Conservation (phyloP, 1,140 invertebrate species). For the Nasonia vitripennis region DNA sequence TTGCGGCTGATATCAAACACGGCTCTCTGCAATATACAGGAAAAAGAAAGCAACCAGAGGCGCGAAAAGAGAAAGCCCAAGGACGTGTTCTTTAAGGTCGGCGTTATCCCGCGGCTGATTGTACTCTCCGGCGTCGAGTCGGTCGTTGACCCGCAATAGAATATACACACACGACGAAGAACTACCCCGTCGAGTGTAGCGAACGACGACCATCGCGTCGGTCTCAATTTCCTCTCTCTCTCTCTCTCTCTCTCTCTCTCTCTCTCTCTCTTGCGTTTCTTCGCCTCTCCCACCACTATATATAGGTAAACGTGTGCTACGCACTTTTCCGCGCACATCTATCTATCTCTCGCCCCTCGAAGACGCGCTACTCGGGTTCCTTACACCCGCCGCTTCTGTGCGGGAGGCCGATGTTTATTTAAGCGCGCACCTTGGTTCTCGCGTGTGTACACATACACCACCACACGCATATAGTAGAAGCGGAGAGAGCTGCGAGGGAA, state of each 20-base stretch:
- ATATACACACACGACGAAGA: conserved; percentile 52
- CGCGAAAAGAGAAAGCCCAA: neutral
- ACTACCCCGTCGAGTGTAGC: conserved; percentile 26
- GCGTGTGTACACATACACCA: neutral
- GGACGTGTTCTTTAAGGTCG: conserved; percentile 13
- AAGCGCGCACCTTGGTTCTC: conserved; percentile 5
- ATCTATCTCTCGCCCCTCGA: neutral
- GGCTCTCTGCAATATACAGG: conserved; percentile 30
- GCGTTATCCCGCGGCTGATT: neutral
- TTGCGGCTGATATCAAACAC: neutral
- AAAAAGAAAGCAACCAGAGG: neutral
- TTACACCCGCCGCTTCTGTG: neutral
- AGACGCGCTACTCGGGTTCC: neutral
- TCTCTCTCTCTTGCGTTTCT: conserved; percentile 3
- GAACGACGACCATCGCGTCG: neutral
- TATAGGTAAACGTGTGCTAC: too few relatives aligned
- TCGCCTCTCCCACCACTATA: neutral
- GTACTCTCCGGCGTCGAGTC: conserved; percentile 3
- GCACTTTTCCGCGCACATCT: neutral
- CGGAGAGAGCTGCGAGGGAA: neutral
- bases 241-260: too few relatives aligned
- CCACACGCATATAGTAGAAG: neutral
- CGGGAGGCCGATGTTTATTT: conserved; percentile 2
- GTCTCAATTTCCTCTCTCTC: conserved; percentile 41
- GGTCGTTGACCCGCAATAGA: conserved; percentile 65